Conservation (phyloP, 2,113 vertebrate genomes). For the Aptenodytes forsteri region DNA sequence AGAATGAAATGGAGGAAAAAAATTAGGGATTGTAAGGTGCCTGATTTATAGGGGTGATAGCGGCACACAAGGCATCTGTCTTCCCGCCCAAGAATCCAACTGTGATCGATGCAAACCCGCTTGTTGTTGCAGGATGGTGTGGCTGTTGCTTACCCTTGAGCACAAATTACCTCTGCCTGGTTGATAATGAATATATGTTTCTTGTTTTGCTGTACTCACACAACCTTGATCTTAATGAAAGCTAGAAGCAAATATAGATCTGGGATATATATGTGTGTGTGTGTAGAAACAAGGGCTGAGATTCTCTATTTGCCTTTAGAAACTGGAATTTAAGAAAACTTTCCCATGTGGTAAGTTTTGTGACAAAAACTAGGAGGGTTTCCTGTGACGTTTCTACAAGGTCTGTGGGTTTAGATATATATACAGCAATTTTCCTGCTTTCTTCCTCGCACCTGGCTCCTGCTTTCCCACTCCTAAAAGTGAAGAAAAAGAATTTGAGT, state of each 20-base stretch:
- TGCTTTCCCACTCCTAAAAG: background rate
- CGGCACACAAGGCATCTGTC: background rate
- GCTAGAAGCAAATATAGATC: background rate
- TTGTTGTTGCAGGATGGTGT: background rate
- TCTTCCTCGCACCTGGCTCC: background rate
- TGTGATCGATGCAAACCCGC: accelerated
- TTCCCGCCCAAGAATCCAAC: background rate
- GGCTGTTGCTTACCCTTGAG: background rate
- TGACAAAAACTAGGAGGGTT: background rate
- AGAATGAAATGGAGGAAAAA: background rate
- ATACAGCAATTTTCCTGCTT: background rate
- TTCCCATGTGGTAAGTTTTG: background rate
- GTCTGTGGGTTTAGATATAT: background rate
- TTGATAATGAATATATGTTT: background rate
- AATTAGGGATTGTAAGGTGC: background rate
- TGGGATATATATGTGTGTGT: background rate
- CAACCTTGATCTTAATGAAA: background rate
- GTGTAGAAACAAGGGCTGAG: background rate
- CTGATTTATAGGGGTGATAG: background rate
- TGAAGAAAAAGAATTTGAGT: background rate
- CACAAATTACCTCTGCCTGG: background rate
- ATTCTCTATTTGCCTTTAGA: background rate
- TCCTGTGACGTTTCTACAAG: background rate
- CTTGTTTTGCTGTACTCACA: background rate
- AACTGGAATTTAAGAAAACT: background rate